Evolutionary conservation across 2,888 invertebrate genomes (phyloP).

Genomic region (Hypercompe scribonia): DNA sequence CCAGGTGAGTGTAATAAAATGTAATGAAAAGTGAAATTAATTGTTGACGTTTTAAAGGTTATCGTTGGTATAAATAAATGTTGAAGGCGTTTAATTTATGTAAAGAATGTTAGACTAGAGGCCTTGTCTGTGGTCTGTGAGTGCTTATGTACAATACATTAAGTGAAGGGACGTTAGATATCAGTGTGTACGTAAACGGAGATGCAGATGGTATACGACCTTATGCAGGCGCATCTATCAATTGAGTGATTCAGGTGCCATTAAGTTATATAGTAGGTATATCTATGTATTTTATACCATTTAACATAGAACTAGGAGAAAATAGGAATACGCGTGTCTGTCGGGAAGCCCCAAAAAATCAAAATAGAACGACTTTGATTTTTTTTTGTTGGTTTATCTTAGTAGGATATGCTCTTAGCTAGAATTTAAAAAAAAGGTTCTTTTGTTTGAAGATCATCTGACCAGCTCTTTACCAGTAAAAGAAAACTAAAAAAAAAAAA

Average conservation of each 20-base stretch:
- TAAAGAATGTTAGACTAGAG: conserved; percentile 48
- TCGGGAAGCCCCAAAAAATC: too few relatives aligned
- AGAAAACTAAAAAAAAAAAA: background rate
- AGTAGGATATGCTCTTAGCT: too few relatives aligned
- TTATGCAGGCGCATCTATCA: conserved; percentile 16
- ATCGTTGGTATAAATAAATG: conserved; percentile 23
- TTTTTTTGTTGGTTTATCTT: too few relatives aligned
- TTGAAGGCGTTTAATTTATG: conserved; percentile 47
- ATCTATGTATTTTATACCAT: background rate
- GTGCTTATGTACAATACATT: conserved; percentile 26
- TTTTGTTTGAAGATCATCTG: background rate
- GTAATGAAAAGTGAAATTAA: background rate
- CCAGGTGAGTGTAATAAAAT: conserved; percentile 67
- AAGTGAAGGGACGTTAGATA: conserved; percentile 47
- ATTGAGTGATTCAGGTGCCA: background rate
- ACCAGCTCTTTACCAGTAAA: background rate
- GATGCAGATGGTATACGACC: conserved; percentile 21
- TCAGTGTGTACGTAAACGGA: conserved; percentile 24
- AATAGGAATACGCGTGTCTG: background rate
- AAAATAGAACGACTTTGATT: too few relatives aligned
- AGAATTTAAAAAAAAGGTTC: background rate
- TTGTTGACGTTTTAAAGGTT: conserved; percentile 30
- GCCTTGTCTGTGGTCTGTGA: conserved; percentile 38
- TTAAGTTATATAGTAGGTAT: background rate
- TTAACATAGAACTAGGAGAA: background rate